These are phyloP conservation scores for Pentamera pediparva DNA, from an alignment of 53 echinoderm and acorn worm species.

Conservation along the genomic window DNA sequence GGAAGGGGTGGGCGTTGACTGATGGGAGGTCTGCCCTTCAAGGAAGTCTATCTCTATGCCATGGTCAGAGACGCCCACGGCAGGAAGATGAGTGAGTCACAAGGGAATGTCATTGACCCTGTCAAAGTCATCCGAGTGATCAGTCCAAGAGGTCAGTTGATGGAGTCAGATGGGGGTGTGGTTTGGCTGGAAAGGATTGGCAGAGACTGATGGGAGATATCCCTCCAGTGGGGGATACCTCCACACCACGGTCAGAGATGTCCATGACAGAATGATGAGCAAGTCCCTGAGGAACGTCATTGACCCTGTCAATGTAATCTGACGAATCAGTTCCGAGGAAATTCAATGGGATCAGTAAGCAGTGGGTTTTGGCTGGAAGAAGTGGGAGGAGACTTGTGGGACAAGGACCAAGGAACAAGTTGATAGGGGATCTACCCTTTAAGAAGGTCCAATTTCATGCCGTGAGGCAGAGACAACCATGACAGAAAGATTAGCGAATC, in stretches of 20 bases:
- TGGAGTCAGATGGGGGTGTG: too few relatives aligned
- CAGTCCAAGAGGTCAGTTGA: too few relatives aligned
- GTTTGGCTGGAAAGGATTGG: too few relatives aligned
- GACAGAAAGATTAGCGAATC: constrained; percentile 99
- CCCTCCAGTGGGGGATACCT: constrained; percentile 83
- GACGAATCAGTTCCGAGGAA: too few relatives aligned
- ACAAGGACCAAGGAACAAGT: too few relatives aligned
- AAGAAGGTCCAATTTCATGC: constrained; percentile 82
- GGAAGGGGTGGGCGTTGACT: too few relatives aligned
- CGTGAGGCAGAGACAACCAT: constrained; percentile 93
- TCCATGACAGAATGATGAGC: constrained; percentile 98
- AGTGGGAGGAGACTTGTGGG: too few relatives aligned
- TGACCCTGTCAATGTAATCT: neutral
- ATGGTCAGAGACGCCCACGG: constrained; percentile 99
- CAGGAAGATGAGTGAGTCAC: constrained; percentile 98
- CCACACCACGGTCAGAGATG: constrained; percentile 95
- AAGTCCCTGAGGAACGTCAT: constrained; percentile 94
- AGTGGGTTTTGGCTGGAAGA: too few relatives aligned
- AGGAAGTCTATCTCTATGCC: constrained; percentile 81
- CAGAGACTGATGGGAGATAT: constrained; percentile 58
- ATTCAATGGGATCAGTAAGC: too few relatives aligned
- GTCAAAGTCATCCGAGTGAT: constrained; percentile 73
- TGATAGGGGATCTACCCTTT: constrained; percentile 71
- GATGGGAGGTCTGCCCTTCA: constrained; percentile 68
- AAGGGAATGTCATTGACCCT: constrained; percentile 97